Evolutionary conservation across 2,113 vertebrate species (phyloP).

Genomic region (Xiphophorus maculatus): DNA sequence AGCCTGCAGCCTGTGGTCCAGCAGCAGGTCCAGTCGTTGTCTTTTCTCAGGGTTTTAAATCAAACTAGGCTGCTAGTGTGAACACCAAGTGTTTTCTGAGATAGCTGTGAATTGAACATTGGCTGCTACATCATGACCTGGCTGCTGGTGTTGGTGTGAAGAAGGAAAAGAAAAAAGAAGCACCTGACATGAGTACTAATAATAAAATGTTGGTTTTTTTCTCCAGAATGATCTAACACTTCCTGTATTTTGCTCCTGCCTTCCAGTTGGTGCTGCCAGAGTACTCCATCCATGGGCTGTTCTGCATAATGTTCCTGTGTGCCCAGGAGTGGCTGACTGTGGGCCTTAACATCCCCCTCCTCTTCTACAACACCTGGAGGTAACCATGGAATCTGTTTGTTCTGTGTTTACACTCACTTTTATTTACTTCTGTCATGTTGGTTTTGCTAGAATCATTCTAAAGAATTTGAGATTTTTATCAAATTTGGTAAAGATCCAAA

Average conservation of each 20-base stretch:
- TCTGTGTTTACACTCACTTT: background rate
- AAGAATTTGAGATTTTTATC: background rate
- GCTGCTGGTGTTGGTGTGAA: background rate
- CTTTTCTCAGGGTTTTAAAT: too few species aligned
- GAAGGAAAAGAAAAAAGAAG: too few species aligned
- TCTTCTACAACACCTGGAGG: slow-evolving; percentile 99
- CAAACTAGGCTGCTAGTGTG: too few species aligned
- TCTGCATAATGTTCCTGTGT: slow-evolving; percentile 98
- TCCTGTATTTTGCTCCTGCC: slow-evolving; percentile 13
- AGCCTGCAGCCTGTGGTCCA: too few species aligned
- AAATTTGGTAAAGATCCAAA: background rate
- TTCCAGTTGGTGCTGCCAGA: slow-evolving; percentile 93
- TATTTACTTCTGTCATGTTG: background rate
- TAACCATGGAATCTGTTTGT: slow-evolving; percentile 70
- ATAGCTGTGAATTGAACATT: background rate
- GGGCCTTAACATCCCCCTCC: slow-evolving; percentile 92
- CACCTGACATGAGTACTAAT: too few species aligned
- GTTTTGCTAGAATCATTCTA: background rate
- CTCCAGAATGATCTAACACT: background rate
- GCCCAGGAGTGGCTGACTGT: slow-evolving; percentile 97
- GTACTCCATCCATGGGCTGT: slow-evolving; percentile 96
- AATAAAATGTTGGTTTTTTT: background rate
- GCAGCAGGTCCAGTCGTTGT: too few species aligned
- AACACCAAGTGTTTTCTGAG: too few species aligned
- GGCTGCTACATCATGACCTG: background rate